These are phyloP conservation scores for Heliconius hermathena DNA, from an alignment of 1,140 invertebrate species.

Conservation along the genomic window DNA sequence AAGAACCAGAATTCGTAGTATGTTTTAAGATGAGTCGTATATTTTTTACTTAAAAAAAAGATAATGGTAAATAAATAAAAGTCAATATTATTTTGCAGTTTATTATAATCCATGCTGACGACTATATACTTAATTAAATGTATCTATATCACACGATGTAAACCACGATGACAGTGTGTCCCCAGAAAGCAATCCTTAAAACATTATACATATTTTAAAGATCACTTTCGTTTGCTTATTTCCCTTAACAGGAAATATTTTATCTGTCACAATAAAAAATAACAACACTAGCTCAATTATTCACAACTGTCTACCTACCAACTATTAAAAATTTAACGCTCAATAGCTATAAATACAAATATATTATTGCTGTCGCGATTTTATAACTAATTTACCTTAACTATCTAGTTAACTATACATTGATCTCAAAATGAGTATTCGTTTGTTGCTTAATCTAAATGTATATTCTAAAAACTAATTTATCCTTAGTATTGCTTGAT, in stretches of 20 bases:
- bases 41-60: too few relatives aligned
- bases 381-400: conserved; percentile 65
- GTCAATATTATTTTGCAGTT: conserved; percentile 63
- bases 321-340: conserved; percentile 80
- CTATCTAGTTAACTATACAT: conserved; percentile 76
- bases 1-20: too few relatives aligned
- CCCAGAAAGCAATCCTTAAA: conserved; percentile 23
- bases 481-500: conserved; percentile 79
- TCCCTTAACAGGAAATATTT: conserved; percentile 47
- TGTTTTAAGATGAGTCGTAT: too few relatives aligned
- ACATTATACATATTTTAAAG: conserved; percentile 24
- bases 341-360: conserved; percentile 81
- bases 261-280: conserved; percentile 74
- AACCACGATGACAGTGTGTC: conserved; percentile 57
- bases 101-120: conserved; percentile 77
- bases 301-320: conserved; percentile 77
- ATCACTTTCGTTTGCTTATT: conserved; percentile 24
- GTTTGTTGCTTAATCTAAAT: conserved; percentile 68
- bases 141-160: conserved; percentile 79
- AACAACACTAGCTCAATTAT: conserved; percentile 78
- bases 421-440: conserved; percentile 79
- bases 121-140: conserved; percentile 77
- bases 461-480: conserved; percentile 63
- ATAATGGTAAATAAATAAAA: conserved; percentile 40
- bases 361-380: conserved; percentile 81